phyloP scores from a whole-genome alignment of 2,888 invertebrate species.

The Tetanocera ferruginea region DNA sequence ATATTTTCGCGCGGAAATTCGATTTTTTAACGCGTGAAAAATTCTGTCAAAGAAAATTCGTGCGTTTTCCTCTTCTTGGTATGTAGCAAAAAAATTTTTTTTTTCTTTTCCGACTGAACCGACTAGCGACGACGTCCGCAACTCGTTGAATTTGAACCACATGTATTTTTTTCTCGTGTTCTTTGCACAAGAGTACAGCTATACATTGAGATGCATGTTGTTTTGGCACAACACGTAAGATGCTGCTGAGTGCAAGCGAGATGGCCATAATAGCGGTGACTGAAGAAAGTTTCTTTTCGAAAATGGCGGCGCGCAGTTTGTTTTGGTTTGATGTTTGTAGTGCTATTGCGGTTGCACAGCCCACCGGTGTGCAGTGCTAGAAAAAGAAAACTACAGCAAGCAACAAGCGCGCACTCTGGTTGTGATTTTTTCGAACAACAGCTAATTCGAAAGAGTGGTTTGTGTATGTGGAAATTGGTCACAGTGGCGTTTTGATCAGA shows the following conservation, averaged over 20 bases:
- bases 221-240: background rate
- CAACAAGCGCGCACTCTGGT: no score
- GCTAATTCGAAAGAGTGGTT: no score
- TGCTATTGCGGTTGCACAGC: background rate
- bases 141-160: conserved; percentile 36
- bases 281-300: background rate
- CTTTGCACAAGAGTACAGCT: conserved; percentile 15
- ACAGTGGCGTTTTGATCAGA: no score
- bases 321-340: background rate
- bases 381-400: background rate
- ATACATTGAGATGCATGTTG: background rate
- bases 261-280: background rate
- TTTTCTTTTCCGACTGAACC: conserved; percentile 27
- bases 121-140: conserved; percentile 28
- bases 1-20: conserved; percentile 30
- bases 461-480: no score
- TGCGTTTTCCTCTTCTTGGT: background rate
- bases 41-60: conserved; percentile 5
- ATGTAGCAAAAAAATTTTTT: conserved; percentile 5
- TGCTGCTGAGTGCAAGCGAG: background rate
- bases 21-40: conserved; percentile 4
- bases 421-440: no score
- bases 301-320: conserved; percentile 21
- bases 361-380: background rate
- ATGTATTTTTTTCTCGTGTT: conserved; percentile 37